phyloP scores from a whole-genome alignment of 1,140 invertebrate genomes.

The Phortica variegata region DNA sequence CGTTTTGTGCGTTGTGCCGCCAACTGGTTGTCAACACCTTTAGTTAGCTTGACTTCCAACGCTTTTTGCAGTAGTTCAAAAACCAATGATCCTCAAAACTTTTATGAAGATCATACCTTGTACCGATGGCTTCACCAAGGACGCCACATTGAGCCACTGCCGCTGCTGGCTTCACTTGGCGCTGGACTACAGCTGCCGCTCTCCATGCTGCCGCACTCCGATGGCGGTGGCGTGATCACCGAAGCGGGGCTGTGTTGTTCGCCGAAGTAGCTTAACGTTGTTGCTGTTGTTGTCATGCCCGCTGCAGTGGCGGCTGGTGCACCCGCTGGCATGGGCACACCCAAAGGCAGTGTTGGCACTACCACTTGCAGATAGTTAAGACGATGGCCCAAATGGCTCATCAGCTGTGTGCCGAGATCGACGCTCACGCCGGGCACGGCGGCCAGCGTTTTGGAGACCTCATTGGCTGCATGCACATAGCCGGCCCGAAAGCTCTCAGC shows the following conservation, averaged over 20 bases:
- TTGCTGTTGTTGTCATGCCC: slow-evolving; percentile 3
- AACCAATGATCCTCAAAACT: too few relatives aligned
- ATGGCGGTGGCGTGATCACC: slow-evolving; percentile 47
- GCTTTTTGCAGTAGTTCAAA: too few relatives aligned
- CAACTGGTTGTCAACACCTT: too few relatives aligned
- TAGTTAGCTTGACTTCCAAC: too few relatives aligned
- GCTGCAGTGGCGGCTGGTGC: slow-evolving; percentile 13
- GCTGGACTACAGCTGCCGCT: slow-evolving; percentile 51
- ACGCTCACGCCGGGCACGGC: slow-evolving; percentile 84
- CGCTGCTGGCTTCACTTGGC: slow-evolving; percentile 42
- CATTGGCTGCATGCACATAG: slow-evolving; percentile 78
- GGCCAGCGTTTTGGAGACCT: slow-evolving; percentile 74
- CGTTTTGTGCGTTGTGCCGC: too few relatives aligned
- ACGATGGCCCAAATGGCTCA: slow-evolving; percentile 82
- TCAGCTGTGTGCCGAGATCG: slow-evolving; percentile 79
- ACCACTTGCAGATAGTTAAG: slow-evolving; percentile 64
- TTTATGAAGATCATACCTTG: too few relatives aligned
- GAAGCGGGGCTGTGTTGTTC: slow-evolving; percentile 17
- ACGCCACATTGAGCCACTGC: slow-evolving; percentile 44
- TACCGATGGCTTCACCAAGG: slow-evolving; percentile 56
- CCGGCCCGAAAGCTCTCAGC: slow-evolving; percentile 74
- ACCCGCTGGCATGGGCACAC: slow-evolving; percentile 20
- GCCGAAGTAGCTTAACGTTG: background rate
- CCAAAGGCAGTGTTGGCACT: slow-evolving; percentile 43
- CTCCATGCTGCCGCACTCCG: slow-evolving; percentile 51